Evolutionary conservation across 1,140 invertebrate species (phyloP).

Genomic region (Agrypnia vestita): DNA sequence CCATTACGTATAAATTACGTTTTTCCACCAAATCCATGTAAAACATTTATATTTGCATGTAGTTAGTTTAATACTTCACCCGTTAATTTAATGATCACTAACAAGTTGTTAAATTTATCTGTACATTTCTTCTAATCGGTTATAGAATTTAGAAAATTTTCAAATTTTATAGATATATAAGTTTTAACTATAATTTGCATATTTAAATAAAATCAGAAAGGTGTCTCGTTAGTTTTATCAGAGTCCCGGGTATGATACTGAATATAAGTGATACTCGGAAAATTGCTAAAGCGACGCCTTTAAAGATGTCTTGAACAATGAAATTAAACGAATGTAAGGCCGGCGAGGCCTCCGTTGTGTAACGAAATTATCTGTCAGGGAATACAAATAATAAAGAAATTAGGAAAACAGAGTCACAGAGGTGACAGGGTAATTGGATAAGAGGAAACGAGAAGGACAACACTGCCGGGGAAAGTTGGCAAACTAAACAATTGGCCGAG

Average conservation of each 20-base stretch:
- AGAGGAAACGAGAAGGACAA: neutral
- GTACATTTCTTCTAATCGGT: no score
- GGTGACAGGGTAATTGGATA: slow-evolving; percentile 46
- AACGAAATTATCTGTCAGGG: slow-evolving; percentile 35
- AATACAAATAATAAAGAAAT: slow-evolving; percentile 46
- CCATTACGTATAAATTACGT: no score
- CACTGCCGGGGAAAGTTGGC: neutral
- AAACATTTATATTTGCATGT: no score
- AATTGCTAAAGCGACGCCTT: slow-evolving; percentile 24
- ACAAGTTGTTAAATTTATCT: no score
- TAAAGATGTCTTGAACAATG: slow-evolving; percentile 21
- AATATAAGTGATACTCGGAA: slow-evolving; percentile 25
- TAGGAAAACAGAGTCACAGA: slow-evolving; percentile 38
- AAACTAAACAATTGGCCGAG: slow-evolving; percentile 25
- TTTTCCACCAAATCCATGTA: no score
- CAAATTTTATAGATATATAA: no score
- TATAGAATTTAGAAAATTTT: no score
- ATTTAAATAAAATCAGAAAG: neutral
- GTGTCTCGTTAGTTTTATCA: slow-evolving; percentile 1
- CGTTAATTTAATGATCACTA: no score
- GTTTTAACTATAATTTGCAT: no score
- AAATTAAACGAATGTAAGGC: slow-evolving; percentile 19
- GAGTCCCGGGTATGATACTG: neutral
- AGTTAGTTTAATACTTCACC: no score
- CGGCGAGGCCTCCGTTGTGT: neutral